Base-by-base conservation (phyloP, 2,888 invertebrate genomes). In the Sminthurinus aureus region DNA sequence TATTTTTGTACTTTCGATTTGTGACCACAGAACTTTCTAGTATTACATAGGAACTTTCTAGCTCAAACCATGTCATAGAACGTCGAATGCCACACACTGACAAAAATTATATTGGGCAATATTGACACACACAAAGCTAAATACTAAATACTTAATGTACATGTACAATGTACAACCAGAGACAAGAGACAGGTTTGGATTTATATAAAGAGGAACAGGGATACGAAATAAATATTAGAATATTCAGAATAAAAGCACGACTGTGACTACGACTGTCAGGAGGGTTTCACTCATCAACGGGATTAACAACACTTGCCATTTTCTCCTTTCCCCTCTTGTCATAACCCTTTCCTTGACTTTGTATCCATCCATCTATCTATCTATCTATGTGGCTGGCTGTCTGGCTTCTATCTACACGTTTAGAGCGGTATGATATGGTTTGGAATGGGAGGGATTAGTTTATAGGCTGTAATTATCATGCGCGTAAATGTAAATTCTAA, bases 381-480 rank as follows among this genome's bases (percentile, higher is more conserved):
- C 24, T 76, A 20, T 20, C 58, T 24, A n/a, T 76, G 18, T 52
- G 22, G 52, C 20, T 8, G 51, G 22, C 26, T 22, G 13, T 58
- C 8, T 52, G 20, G 22, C 4, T 24, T 69, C 69, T 18, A 12
- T 52, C 52, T 13, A 8, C 13, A 52, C 13, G 52, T 52, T 8
- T 52, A 52, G 8, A 52, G n/a, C 69, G n/a, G 51, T 38, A 18
- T 50, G 75, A 51, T 51, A 50, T 50, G 75, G 20, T 12, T 20
- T 58, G 77, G 77, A 51, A 71, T 76, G 83, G 79, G 79, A 51
- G 81, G 84, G 81, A 84, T 84, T 81, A 84, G 77, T 77, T 78
- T 78, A 64, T 81, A 84, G 83, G 74, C 78, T 78, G 78, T 84
- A 84, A 84, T 84, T 84, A 77, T 78, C 84, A 84, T 77, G 81